phyloP scores from a whole-genome alignment of 1,140 invertebrate genomes.

The Platyscapa corneri region DNA sequence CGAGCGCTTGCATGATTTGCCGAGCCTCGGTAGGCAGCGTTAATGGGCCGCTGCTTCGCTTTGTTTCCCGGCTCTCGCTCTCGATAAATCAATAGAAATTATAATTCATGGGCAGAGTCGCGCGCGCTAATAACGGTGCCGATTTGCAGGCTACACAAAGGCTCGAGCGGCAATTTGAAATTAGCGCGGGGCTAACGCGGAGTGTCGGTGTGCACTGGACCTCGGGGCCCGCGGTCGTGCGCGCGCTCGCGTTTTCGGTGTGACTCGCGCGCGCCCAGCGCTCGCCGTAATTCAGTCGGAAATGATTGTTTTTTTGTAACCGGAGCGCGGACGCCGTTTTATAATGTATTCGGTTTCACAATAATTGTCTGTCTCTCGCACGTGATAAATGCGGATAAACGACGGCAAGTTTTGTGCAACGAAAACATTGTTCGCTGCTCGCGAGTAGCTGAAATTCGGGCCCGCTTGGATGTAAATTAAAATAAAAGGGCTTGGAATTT shows the following conservation, averaged over 20 bases:
- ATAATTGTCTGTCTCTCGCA: conserved; percentile 13
- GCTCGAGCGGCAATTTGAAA: neutral
- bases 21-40: conserved; percentile 34
- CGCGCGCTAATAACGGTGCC: conserved; percentile 17
- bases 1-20: conserved; percentile 35
- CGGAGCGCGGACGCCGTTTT: conserved; percentile 25
- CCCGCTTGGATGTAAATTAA: too few relatives aligned
- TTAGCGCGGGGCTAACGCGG: neutral
- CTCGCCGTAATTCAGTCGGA: conserved; percentile 20
- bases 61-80: neutral
- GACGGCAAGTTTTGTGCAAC: neutral
- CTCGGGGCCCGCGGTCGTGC: too few relatives aligned
- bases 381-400: neutral
- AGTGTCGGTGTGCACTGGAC: too few relatives aligned
- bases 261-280: neutral
- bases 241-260: too few relatives aligned
- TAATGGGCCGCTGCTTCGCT: conserved; percentile 31
- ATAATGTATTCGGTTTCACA: conserved; percentile 15
- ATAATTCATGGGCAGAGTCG: conserved; percentile 16
- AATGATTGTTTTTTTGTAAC: conserved; percentile 35
- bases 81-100: conserved; percentile 45
- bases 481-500: neutral
- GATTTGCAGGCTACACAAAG: neutral
- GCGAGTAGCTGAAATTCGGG: too few relatives aligned
- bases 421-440: neutral